Evolutionary conservation across 2,113 vertebrate species (phyloP), one percentile per base, ranked within the genome.

Genomic region (Pica pica): DNA sequence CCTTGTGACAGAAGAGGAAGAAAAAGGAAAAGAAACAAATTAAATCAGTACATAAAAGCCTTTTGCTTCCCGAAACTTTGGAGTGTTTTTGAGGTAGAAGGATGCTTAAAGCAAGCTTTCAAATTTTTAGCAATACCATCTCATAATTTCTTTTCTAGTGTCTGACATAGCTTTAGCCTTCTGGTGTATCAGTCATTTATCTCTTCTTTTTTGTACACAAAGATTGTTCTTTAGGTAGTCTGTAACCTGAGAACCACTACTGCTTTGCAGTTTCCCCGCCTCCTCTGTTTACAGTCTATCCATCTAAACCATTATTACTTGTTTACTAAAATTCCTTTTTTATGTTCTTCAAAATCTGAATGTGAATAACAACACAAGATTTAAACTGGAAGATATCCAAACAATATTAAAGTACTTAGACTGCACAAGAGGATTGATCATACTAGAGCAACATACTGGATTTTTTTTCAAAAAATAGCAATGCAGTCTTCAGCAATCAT

Each of bases 11-110:
- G 94, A 83, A 95, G 89, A 95, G 82, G 83, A 95, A 95, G 59
- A 78, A 97, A 97, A 95, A 90, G 47, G 23, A 90, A 95, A 90
- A 94, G 85, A 97, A 98, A 97, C 78, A 96, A 97, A 97, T 95
- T 97, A 96, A 96, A 97, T 78, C n/a, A 47, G 30, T 95, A 93
- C 86, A 94, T 95, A 77, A 96, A 96, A 95, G 81, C 90, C 68
- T 69, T 95, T 94, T 93, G 31, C 59, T 96, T 97, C 79, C 83
- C 82, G 92, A 96, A 90, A 52, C 71, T 97, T 96, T 68, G 67
- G 87, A 89, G 64, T 81, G 75, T 64, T 97, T 97, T 89, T 93
- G 90, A 97, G 52, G 59, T 78, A 87, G 90, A 33, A 96, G 71
- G 92, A 87, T 79, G 94, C 69, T 95, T 89, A 94, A 95, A 94